A percentile compares a stretch with the other conserved stretches of the same genome.
Conservation (phyloP, 1,140 invertebrate species). For the Lasioglossum albipes region DNA sequence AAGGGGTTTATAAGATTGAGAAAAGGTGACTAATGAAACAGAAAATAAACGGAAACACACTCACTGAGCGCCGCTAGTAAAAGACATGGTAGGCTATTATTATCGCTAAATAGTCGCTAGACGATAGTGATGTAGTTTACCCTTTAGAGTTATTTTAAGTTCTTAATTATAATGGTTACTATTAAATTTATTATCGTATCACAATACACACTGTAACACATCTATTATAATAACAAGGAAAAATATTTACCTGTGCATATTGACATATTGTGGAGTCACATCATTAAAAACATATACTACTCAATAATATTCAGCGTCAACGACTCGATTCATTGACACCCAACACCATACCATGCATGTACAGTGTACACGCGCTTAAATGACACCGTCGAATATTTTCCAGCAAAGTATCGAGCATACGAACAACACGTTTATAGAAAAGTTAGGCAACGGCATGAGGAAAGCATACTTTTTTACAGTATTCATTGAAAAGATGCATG, state of each 20-base stretch:
- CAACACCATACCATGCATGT: conserved; percentile 68
- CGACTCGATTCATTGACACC: conserved; percentile 79
- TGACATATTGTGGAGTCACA: conserved; percentile 79
- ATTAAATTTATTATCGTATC: conserved; percentile 75
- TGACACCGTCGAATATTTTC: too few species aligned
- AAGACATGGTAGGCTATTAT: conserved; percentile 74
- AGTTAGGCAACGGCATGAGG: too few species aligned
- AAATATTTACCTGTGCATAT: conserved; percentile 79
- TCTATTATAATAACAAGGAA: conserved; percentile 77
- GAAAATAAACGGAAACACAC: conserved; percentile 43
- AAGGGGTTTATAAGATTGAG: conserved; percentile 1
- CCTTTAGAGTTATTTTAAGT: conserved; percentile 71
- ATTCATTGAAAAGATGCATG: too few species aligned
- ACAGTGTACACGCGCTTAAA: conserved; percentile 39
- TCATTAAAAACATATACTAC: conserved; percentile 80
- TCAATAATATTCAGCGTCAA: conserved; percentile 77
- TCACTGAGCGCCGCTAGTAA: conserved; percentile 72
- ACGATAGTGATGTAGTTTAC: conserved; percentile 76
- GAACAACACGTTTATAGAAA: too few species aligned
- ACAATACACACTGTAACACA: conserved; percentile 80
- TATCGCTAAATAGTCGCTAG: conserved; percentile 75
- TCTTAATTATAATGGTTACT: conserved; percentile 73
- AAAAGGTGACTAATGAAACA: conserved; percentile 20
- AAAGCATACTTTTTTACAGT: too few species aligned
- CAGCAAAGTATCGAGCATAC: too few species aligned